A percentile compares a stretch with the other conserved stretches of the same genome.
Evolutionary conservation across 2,888 invertebrate species (phyloP).

Genomic region (Dasysyrphus tricinctus): DNA sequence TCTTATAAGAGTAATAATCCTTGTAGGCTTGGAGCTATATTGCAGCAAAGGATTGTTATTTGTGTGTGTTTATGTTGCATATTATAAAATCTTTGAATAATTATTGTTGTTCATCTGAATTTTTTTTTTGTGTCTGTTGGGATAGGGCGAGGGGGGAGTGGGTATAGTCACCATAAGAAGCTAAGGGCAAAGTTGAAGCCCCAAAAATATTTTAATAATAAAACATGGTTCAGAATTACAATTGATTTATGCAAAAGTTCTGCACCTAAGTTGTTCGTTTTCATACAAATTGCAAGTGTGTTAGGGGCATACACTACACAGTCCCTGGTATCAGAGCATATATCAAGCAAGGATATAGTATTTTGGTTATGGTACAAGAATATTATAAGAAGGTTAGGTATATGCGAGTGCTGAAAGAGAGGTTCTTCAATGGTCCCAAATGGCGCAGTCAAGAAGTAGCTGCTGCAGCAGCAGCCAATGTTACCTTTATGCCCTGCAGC

Average conservation of each 20-base stretch:
- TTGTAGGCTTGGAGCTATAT: slow-evolving; percentile 73
- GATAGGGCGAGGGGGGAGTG: background rate
- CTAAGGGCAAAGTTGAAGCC: slow-evolving; percentile 67
- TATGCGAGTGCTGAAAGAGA: slow-evolving; percentile 10
- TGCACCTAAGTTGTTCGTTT: slow-evolving; percentile 68
- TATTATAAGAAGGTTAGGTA: background rate
- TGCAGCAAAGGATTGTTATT: slow-evolving; percentile 71
- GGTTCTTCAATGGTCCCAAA: slow-evolving; percentile 47
- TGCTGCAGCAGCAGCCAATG: slow-evolving; percentile 63
- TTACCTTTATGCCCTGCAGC: slow-evolving; percentile 73
- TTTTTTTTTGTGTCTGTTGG: background rate
- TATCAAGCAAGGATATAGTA: slow-evolving; percentile 6
- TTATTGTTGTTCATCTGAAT: slow-evolving; percentile 67
- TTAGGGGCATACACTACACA: too few relatives aligned
- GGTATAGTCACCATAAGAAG: slow-evolving; percentile 9
- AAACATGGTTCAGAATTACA: slow-evolving; percentile 75
- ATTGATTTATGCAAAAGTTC: slow-evolving; percentile 76
- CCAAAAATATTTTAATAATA: slow-evolving; percentile 74
- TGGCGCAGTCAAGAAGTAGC: slow-evolving; percentile 49
- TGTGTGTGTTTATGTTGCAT: slow-evolving; percentile 55
- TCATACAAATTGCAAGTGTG: slow-evolving; percentile 2
- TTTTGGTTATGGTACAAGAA: background rate
- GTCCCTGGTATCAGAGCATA: background rate
- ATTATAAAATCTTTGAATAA: slow-evolving; percentile 70
- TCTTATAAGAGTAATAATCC: slow-evolving; percentile 50